Evolutionary conservation across 2,888 invertebrate genomes (phyloP).

Genomic region (Aleiodes alternator): DNA sequence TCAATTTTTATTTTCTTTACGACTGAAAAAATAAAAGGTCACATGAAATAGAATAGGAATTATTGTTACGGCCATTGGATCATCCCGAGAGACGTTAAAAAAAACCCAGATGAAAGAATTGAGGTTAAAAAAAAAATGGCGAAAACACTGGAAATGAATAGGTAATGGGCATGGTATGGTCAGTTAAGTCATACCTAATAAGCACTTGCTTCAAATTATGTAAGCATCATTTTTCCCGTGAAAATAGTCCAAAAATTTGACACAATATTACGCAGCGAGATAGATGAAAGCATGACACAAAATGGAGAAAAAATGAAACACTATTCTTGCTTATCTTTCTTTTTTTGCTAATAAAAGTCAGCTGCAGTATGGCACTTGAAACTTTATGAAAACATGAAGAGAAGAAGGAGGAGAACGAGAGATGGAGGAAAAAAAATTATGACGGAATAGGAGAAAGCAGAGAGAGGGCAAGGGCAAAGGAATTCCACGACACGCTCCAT

Average conservation of each 20-base stretch:
- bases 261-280: neutral
- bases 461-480: conserved; percentile 30
- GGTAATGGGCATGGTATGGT: no score
- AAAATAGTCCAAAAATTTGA: neutral
- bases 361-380: conserved; percentile 9
- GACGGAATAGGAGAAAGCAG: conserved; percentile 15
- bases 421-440: conserved; percentile 50
- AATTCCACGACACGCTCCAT: conserved; percentile 43
- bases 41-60: no score
- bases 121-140: no score
- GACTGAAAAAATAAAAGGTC: no score
- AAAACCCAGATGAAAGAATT: no score
- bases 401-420: neutral
- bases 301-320: conserved; percentile 15
- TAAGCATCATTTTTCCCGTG: neutral
- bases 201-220: neutral
- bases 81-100: no score
- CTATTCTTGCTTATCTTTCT: neutral
- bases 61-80: no score
- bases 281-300: conserved; percentile 9
- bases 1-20: no score
- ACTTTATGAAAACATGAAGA: conserved; percentile 24
- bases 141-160: no score
- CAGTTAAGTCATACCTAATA: no score
- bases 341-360: conserved; percentile 29